A percentile compares a stretch with the other conserved stretches of the same genome.
phyloP scores from a whole-genome alignment of 2,113 vertebrate genomes.

The Paracanthobrama guichenoti region DNA sequence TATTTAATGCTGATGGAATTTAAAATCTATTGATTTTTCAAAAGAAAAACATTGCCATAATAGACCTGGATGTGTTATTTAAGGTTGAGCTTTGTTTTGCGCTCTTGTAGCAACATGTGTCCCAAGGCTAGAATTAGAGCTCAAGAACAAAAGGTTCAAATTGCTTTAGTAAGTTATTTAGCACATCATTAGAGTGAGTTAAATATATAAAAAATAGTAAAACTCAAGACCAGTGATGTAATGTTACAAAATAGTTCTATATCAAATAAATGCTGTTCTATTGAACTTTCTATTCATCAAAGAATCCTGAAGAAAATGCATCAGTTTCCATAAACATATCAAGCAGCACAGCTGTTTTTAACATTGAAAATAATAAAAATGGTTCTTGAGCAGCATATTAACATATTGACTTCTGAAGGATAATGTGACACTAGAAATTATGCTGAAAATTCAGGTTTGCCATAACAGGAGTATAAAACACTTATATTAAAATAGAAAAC shows the following conservation, averaged over 20 bases:
- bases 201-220: conserved; percentile 54
- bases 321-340: not conserved
- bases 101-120: not conserved
- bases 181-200: conserved; percentile 41
- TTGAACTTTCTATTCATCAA: not conserved
- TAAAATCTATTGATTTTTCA: not conserved
- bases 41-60: not conserved
- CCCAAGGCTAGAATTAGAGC: conserved; percentile 18
- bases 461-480: not conserved
- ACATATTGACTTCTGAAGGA: too few species aligned
- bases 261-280: not conserved
- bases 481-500: not conserved
- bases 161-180: conserved; percentile 43
- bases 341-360: not conserved
- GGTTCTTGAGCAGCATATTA: too few species aligned
- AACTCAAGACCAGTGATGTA: not conserved
- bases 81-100: conserved; percentile 6
- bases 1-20: not conserved
- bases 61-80: not conserved
- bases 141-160: conserved; percentile 46
- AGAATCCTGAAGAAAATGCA: not conserved
- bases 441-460: not conserved
- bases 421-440: not conserved
- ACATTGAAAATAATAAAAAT: not conserved
- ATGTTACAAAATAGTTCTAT: too few species aligned